Conservation (phyloP, 2,113 vertebrate species). For the Tragelaphus strepsiceros region DNA sequence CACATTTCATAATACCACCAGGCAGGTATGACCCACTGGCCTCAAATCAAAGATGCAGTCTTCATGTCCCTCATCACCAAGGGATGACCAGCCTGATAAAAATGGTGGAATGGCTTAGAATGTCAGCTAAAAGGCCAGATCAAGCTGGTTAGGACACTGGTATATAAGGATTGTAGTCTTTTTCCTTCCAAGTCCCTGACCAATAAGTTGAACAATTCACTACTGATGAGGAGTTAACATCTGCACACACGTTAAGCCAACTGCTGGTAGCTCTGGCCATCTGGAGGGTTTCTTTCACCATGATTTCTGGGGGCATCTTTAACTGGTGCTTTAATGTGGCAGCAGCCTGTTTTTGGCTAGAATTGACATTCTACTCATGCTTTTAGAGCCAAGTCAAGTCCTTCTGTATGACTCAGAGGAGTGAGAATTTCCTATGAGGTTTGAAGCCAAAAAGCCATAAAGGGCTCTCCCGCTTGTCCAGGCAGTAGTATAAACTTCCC, state of each 20-base stretch:
- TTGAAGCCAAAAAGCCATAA: not conserved
- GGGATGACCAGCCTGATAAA: not conserved
- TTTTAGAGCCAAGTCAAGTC: not conserved
- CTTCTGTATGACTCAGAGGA: not conserved
- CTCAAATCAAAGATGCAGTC: not conserved
- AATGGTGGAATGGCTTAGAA: too few species aligned
- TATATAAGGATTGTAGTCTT: not conserved
- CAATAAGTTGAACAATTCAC: not conserved
- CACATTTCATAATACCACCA: not conserved
- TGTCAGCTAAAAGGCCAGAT: not conserved
- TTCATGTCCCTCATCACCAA: not conserved
- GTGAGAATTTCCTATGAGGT: not conserved
- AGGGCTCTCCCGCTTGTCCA: not conserved
- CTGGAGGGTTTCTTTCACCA: not conserved
- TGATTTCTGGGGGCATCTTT: not conserved
- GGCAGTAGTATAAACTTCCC: not conserved
- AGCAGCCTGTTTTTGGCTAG: not conserved
- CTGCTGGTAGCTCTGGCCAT: not conserved
- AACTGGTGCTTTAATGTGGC: not conserved
- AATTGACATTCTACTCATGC: not conserved
- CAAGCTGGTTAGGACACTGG: not conserved
- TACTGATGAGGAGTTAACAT: not conserved
- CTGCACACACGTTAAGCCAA: not conserved
- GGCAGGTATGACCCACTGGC: not conserved
- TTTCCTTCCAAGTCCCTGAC: not conserved